These are phyloP conservation scores for Peromyscus leucopus DNA, from an alignment of 2,113 vertebrate genomes.

Conservation along the genomic window DNA sequence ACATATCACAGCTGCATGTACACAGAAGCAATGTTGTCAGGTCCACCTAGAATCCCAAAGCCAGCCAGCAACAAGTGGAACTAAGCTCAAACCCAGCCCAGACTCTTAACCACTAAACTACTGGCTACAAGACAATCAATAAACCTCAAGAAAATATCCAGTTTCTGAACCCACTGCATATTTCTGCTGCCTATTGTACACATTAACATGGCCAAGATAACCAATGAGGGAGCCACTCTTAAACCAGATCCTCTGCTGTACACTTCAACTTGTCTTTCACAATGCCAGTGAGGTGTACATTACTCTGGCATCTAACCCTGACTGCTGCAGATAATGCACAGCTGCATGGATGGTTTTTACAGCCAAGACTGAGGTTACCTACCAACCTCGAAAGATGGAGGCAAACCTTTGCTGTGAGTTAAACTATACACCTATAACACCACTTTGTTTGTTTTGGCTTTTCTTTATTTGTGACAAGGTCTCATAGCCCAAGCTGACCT, in stretches of 20 bases:
- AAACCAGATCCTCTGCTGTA: neutral
- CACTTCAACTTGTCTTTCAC: neutral
- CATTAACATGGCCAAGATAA: neutral
- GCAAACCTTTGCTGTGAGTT: neutral
- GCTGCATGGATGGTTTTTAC: neutral
- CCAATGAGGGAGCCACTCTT: neutral
- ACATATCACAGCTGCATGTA: neutral
- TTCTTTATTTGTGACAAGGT: neutral
- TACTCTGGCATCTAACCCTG: neutral
- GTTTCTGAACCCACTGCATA: neutral
- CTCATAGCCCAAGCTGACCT: neutral
- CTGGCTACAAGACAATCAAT: neutral
- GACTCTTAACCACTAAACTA: neutral
- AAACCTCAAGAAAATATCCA: neutral
- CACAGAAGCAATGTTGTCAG: neutral
- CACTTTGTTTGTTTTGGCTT: neutral
- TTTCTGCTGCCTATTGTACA: neutral
- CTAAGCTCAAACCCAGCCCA: neutral
- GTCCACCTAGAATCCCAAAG: neutral
- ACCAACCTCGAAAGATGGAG: neutral
- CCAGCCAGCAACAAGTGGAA: neutral
- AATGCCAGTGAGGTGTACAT: neutral
- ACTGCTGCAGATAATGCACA: neutral
- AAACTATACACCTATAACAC: neutral
- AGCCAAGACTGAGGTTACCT: neutral